phyloP scores from a whole-genome alignment of 2,113 vertebrate genomes.

The Dendrocopos noguchii region DNA sequence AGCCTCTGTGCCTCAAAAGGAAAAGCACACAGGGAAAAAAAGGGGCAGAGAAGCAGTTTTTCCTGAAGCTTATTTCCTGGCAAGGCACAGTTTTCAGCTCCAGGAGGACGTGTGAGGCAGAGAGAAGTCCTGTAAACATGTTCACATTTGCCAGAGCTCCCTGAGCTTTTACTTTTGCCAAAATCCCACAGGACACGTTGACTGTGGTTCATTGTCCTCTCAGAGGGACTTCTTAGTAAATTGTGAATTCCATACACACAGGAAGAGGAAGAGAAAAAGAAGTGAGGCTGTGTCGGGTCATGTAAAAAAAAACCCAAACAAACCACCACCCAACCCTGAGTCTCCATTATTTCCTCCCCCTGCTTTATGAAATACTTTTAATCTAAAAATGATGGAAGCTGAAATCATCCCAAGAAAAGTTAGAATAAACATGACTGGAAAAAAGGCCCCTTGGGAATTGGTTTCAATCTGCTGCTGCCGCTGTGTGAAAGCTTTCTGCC shows the following conservation, averaged over 20 bases:
- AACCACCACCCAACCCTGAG: background rate
- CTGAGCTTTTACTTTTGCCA: background rate
- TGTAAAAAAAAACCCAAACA: background rate
- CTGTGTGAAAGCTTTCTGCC: conserved; percentile 24
- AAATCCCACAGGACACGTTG: background rate
- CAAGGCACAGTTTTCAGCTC: background rate
- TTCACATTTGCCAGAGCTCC: background rate
- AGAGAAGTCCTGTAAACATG: background rate
- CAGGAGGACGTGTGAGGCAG: background rate
- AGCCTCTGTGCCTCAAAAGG: background rate
- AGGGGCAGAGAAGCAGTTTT: background rate
- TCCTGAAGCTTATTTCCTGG: conserved; percentile 7
- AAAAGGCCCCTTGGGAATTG: conserved; percentile 21
- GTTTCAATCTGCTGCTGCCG: conserved; percentile 15
- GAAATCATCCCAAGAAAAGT: conserved; percentile 45
- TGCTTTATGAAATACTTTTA: background rate
- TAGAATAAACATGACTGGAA: conserved; percentile 46
- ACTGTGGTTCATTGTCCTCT: background rate
- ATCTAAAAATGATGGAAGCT: conserved; percentile 39
- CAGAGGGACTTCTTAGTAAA: background rate
- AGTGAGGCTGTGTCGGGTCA: background rate
- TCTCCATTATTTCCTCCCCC: background rate
- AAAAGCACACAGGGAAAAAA: background rate
- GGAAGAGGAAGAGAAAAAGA: background rate
- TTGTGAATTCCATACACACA: background rate